Conservation (phyloP, 2,888 invertebrate species). For the Drosophila lutescens region DNA sequence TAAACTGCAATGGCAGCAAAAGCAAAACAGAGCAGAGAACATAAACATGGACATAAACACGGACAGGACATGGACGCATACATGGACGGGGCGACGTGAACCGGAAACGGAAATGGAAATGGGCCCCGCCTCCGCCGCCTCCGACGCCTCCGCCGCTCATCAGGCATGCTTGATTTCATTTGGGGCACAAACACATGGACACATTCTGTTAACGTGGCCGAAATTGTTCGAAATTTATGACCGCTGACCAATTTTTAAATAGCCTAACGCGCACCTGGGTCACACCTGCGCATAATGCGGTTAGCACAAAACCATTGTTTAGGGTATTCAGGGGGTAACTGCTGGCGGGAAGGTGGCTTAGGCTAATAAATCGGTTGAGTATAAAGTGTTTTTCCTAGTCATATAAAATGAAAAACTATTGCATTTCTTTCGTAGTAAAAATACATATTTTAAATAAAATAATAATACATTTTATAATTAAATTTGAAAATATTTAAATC, state of each 20-base stretch:
- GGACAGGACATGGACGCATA: slow-evolving; percentile 10
- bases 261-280: slow-evolving; percentile 76
- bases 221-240: slow-evolving; percentile 64
- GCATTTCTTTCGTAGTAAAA: too few relatives aligned
- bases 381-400: too few relatives aligned
- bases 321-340: slow-evolving; percentile 7
- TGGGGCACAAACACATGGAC: slow-evolving; percentile 19
- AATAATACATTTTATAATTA: too few relatives aligned
- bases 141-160: slow-evolving; percentile 16
- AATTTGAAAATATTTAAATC: too few relatives aligned
- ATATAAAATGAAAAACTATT: too few relatives aligned
- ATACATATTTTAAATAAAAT: too few relatives aligned
- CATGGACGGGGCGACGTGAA: background rate
- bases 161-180: slow-evolving; percentile 52
- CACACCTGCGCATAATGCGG: slow-evolving; percentile 79
- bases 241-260: slow-evolving; percentile 77
- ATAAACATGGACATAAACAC: slow-evolving; percentile 39
- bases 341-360: background rate
- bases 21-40: slow-evolving; percentile 3
- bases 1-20: slow-evolving; percentile 58
- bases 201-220: slow-evolving; percentile 30
- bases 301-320: slow-evolving; percentile 39
- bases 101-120: slow-evolving; percentile 15
- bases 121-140: background rate
- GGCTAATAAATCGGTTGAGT: too few relatives aligned